phyloP scores from a whole-genome alignment of 2,113 vertebrate genomes.

The Podiceps cristatus region DNA sequence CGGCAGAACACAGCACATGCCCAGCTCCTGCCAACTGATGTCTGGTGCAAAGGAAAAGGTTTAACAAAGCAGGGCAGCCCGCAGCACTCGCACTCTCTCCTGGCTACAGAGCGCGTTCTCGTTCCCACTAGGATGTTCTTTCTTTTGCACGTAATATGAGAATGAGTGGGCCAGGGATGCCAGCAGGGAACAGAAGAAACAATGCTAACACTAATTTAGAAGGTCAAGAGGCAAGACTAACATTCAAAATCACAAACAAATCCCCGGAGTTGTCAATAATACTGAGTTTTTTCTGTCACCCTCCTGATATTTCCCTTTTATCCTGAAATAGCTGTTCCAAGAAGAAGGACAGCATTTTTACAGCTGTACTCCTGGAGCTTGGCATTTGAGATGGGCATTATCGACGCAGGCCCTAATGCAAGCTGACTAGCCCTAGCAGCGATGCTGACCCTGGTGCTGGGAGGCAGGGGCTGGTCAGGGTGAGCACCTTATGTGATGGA shows the following conservation, averaged over 20 bases:
- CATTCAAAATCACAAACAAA: not conserved
- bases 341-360: not conserved
- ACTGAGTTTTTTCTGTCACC: not conserved
- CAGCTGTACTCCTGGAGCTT: not conserved
- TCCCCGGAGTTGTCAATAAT: not conserved
- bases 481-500: not conserved
- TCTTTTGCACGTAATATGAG: not conserved
- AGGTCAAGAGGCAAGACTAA: not conserved
- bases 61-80: not conserved
- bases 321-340: constrained; percentile 4
- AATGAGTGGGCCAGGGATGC: not conserved
- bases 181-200: not conserved
- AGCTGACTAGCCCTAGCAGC: not conserved
- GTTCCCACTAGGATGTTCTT: not conserved
- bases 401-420: not conserved
- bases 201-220: not conserved
- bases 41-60: not conserved
- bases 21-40: not conserved
- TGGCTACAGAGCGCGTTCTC: not conserved
- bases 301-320: not conserved
- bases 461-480: not conserved
- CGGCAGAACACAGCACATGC: not conserved
- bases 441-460: not conserved
- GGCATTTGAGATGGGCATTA: not conserved
- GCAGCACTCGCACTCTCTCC: not conserved